Conservation (phyloP, 2,888 invertebrate genomes). For the Sminthurides aquaticus region DNA sequence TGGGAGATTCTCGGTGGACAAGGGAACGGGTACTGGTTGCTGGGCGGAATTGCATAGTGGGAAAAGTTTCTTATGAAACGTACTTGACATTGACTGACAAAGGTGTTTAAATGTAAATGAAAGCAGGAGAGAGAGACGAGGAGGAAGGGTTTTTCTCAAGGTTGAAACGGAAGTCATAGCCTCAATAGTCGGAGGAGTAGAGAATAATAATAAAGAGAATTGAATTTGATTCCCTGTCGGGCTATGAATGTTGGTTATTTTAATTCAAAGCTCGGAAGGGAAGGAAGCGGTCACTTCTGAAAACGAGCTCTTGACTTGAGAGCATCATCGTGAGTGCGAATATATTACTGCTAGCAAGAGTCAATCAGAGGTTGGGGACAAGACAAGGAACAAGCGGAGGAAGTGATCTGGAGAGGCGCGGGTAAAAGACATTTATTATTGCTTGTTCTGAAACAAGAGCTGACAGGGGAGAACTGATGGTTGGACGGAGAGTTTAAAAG, state of each 20-base stretch:
- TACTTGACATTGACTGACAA: background rate
- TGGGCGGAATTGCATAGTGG: slow-evolving; percentile 6
- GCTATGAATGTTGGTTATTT: background rate
- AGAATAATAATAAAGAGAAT: slow-evolving; percentile 19
- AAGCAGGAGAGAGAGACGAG: slow-evolving; percentile 16
- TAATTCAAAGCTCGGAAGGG: background rate
- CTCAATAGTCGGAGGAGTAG: slow-evolving; percentile 31
- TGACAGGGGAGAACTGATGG: no score
- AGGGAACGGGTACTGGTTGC: background rate
- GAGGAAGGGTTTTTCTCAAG: slow-evolving; percentile 23
- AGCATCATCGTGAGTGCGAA: no score
- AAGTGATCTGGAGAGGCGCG: no score
- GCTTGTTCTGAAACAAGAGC: no score
- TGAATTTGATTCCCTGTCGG: slow-evolving; percentile 13
- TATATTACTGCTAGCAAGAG: no score
- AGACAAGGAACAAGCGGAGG: no score
- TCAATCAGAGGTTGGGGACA: no score
- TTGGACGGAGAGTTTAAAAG: no score
- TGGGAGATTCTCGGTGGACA: background rate
- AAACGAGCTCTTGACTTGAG: background rate
- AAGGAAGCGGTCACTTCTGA: background rate
- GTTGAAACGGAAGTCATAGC: slow-evolving; percentile 39
- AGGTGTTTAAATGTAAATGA: background rate
- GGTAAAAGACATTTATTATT: no score
- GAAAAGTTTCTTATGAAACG: slow-evolving; percentile 9